These are phyloP conservation scores for Protosalanx chinensis DNA, from an alignment of 2,797 vertebrate species.

Conservation along the genomic window DNA sequence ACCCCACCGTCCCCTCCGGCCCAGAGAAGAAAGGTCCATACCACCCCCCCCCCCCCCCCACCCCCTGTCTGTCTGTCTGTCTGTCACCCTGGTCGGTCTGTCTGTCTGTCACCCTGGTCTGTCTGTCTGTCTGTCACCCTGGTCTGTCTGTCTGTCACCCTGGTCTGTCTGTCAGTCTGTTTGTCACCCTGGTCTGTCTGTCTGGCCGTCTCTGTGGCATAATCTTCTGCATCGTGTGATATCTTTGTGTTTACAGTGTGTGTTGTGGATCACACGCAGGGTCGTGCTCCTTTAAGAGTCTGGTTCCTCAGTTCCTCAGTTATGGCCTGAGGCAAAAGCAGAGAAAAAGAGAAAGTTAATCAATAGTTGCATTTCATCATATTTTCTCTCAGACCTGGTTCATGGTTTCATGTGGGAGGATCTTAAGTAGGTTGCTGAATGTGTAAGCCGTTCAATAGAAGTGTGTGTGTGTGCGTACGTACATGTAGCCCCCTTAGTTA, in stretches of 20 bases:
- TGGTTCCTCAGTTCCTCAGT: background rate
- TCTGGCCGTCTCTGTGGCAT: background rate
- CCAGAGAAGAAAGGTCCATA: constrained; percentile 84
- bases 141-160: constrained; percentile 28
- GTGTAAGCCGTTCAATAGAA: constrained; percentile 20
- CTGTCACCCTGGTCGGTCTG: background rate
- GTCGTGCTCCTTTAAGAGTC: background rate
- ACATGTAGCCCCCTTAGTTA: no score
- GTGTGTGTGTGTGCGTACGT: constrained; percentile 4
- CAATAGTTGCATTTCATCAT: background rate
- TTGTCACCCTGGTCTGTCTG: background rate
- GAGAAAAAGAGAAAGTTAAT: background rate
- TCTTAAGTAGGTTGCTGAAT: constrained; percentile 23
- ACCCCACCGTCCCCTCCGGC: constrained; percentile 76
- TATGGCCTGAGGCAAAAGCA: background rate
- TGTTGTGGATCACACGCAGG: background rate
- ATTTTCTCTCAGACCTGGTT: background rate
- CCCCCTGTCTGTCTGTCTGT: background rate
- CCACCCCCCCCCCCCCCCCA: background rate
- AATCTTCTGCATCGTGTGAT: background rate
- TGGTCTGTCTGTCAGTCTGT: background rate
- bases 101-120: constrained; percentile 9
- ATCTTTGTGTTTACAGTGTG: constrained; percentile 10
- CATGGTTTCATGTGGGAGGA: constrained; percentile 39
- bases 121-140: constrained; percentile 15